Percentiles rank a stretch among this genome's conserved stretches.
Evolutionary conservation across 2,113 vertebrate species (phyloP).

Genomic region (Daubentonia madagascariensis): DNA sequence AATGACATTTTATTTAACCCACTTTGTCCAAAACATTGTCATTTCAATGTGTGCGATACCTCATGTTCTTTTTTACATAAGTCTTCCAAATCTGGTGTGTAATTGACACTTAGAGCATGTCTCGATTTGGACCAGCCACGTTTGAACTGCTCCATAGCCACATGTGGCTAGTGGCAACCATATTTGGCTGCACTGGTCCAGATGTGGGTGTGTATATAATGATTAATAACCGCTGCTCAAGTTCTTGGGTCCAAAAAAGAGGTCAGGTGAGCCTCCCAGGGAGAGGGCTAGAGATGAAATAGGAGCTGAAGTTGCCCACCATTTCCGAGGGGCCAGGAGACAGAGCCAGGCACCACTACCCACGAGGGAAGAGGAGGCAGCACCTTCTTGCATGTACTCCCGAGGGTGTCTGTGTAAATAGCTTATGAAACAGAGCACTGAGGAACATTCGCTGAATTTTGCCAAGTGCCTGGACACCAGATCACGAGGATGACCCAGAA

Average conservation of each 20-base stretch:
- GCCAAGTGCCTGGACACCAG: slow-evolving; percentile 49
- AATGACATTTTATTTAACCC: neutral
- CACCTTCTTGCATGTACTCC: neutral
- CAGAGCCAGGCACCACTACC: fast-evolving
- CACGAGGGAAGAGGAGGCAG: neutral
- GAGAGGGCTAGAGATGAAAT: neutral
- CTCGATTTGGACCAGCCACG: neutral
- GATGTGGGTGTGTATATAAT: neutral
- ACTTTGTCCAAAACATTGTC: neutral
- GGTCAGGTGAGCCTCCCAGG: neutral
- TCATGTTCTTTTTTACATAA: neutral
- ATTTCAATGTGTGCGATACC: neutral
- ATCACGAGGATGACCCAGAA: slow-evolving; percentile 55
- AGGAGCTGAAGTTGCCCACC: neutral
- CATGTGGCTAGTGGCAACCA: neutral
- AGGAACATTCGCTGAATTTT: neutral
- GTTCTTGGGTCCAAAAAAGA: neutral
- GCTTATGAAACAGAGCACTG: neutral
- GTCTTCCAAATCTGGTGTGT: neutral
- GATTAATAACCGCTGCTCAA: neutral
- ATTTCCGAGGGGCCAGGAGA: too few relatives aligned
- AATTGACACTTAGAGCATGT: neutral
- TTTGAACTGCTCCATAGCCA: neutral
- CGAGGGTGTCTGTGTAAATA: neutral
- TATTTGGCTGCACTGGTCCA: neutral